Conservation (phyloP, 2,113 vertebrate genomes). For the Percina caprodes region DNA sequence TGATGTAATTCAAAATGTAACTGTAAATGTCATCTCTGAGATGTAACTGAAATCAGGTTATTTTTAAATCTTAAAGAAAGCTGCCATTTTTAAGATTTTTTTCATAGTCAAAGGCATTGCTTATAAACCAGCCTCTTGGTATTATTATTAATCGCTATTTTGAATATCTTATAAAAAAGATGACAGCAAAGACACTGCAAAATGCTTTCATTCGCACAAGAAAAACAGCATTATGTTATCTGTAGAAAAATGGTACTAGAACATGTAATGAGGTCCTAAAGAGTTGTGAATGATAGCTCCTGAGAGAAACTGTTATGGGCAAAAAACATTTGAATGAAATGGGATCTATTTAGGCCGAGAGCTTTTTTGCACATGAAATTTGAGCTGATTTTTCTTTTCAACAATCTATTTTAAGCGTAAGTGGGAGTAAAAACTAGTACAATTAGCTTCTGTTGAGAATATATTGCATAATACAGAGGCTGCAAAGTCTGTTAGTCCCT, state of each 20-base stretch:
- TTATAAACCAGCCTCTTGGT: conserved; percentile 16
- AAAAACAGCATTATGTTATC: background rate
- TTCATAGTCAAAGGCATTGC: conserved; percentile 5
- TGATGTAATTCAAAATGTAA: conserved; percentile 52
- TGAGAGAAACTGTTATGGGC: background rate
- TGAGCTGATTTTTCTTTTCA: conserved; percentile 24
- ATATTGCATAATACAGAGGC: conserved; percentile 42
- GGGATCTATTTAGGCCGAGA: background rate
- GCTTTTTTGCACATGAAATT: conserved; percentile 30
- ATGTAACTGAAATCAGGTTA: conserved; percentile 44
- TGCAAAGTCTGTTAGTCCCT: conserved; percentile 16
- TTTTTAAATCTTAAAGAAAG: conserved; percentile 51
- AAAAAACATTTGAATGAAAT: background rate
- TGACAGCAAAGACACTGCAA: conserved; percentile 7
- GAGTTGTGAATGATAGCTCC: background rate
- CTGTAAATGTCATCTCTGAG: conserved; percentile 45
- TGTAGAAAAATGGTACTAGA: background rate
- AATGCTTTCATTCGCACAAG: conserved; percentile 2
- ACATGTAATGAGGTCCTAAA: background rate
- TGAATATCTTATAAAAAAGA: conserved; percentile 19
- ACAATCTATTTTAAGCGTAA: conserved; percentile 42
- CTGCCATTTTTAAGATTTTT: conserved; percentile 37
- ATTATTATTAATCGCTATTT: conserved; percentile 9
- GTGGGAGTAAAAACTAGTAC: conserved; percentile 35
- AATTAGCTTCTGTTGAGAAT: conserved; percentile 48